Percentiles rank a stretch among this genome's conserved stretches.
Evolutionary conservation across 2,113 vertebrate genomes (phyloP).

Genomic region (Tragelaphus imberbis): DNA sequence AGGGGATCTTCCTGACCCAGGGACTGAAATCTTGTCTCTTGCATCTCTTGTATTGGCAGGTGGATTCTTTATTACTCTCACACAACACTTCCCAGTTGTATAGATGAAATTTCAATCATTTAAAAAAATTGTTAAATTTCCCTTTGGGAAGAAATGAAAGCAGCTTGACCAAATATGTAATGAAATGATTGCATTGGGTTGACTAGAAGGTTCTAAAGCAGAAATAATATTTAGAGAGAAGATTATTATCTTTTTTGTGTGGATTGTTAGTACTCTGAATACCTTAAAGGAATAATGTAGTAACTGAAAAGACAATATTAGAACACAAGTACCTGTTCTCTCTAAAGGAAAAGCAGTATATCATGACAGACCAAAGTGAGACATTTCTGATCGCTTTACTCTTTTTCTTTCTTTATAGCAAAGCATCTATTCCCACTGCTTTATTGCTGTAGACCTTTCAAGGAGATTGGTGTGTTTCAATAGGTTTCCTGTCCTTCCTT

Average conservation of each 20-base stretch:
- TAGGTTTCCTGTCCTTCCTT: slow-evolving; percentile 52
- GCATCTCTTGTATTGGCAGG: neutral
- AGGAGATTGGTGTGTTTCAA: slow-evolving; percentile 58
- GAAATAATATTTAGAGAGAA: slow-evolving; percentile 18
- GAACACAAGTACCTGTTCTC: neutral
- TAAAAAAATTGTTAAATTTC: neutral
- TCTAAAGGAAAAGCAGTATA: slow-evolving; percentile 31
- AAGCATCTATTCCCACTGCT: slow-evolving; percentile 39
- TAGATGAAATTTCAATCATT: neutral
- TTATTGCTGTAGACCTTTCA: slow-evolving; percentile 42
- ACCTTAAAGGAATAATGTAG: slow-evolving; percentile 22
- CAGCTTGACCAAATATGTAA: neutral
- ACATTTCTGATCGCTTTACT: slow-evolving; percentile 15
- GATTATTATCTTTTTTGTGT: neutral
- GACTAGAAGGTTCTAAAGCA: neutral
- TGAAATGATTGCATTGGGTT: neutral
- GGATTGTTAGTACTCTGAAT: neutral
- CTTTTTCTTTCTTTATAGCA: slow-evolving; percentile 6
- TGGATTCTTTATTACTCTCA: neutral
- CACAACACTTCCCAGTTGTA: neutral
- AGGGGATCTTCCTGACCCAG: neutral
- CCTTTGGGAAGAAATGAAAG: neutral
- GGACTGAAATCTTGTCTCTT: neutral
- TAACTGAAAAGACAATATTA: slow-evolving; percentile 26
- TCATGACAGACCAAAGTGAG: slow-evolving; percentile 20